These are phyloP conservation scores for Cerceris ruficornis DNA, from an alignment of 2,888 invertebrate species.

Conservation along the genomic window DNA sequence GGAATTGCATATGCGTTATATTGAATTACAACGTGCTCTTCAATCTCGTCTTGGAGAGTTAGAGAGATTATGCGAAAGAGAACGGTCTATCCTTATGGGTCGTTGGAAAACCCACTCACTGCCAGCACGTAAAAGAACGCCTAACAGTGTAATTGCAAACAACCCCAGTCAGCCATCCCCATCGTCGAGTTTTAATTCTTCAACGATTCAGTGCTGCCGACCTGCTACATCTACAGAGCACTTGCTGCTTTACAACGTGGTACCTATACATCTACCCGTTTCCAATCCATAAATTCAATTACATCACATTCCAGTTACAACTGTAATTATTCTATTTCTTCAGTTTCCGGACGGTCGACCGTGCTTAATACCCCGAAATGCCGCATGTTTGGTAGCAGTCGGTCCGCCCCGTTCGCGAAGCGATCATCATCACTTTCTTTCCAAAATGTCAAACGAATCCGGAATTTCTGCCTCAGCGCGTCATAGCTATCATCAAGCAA, in stretches of 20 bases:
- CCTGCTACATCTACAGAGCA: slow-evolving; percentile 93
- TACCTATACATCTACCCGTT: slow-evolving; percentile 39
- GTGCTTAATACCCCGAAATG: slow-evolving; percentile 83
- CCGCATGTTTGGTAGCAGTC: slow-evolving; percentile 88
- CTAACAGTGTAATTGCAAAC: slow-evolving; percentile 82
- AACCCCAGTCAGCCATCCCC: slow-evolving; percentile 74
- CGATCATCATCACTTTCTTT: slow-evolving; percentile 88
- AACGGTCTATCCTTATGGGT: slow-evolving; percentile 91
- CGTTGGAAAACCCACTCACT: slow-evolving; percentile 96
- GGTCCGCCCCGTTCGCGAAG: slow-evolving; percentile 87
- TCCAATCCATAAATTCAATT: not conserved
- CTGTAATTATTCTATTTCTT: slow-evolving; percentile 22
- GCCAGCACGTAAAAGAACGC: slow-evolving; percentile 91
- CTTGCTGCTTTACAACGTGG: slow-evolving; percentile 80
- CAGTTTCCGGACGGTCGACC: slow-evolving; percentile 79
- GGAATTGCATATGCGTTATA: slow-evolving; percentile 95
- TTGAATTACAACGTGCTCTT: slow-evolving; percentile 92
- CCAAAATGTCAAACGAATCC: slow-evolving; percentile 81
- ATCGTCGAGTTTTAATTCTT: slow-evolving; percentile 75
- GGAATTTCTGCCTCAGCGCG: slow-evolving; percentile 75
- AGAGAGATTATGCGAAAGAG: slow-evolving; percentile 90
- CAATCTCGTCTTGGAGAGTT: slow-evolving; percentile 93
- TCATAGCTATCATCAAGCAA: slow-evolving; percentile 81
- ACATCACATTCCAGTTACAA: not conserved
- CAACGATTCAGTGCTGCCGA: slow-evolving; percentile 85